phyloP scores from a whole-genome alignment of 2,888 invertebrate species.

The Oxytorus armatus region DNA sequence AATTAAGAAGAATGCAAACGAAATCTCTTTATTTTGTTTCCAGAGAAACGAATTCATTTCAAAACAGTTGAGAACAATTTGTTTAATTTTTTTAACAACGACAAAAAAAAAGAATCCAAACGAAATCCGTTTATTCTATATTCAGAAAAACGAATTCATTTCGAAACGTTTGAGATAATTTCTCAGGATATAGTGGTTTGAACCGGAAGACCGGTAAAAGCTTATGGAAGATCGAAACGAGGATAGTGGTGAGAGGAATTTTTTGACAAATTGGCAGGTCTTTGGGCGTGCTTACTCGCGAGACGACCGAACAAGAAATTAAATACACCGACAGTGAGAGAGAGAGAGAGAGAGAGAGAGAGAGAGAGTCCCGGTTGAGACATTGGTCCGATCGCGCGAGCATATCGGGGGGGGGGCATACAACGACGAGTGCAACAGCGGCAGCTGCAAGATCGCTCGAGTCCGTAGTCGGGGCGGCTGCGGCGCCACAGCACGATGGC shows the following conservation, averaged over 20 bases:
- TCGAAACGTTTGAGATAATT: too few relatives aligned
- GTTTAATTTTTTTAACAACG: too few relatives aligned
- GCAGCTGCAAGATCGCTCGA: constrained; percentile 67
- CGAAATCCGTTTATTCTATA: too few relatives aligned
- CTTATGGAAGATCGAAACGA: constrained; percentile 2
- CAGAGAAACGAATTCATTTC: too few relatives aligned
- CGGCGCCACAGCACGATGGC: constrained; percentile 62
- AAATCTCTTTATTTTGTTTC: too few relatives aligned
- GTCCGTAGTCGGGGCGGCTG: constrained; percentile 52
- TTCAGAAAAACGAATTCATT: too few relatives aligned
- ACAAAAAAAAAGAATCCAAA: too few relatives aligned
- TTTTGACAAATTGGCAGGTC: constrained; percentile 67
- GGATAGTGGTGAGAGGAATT: constrained; percentile 46
- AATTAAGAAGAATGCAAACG: too few relatives aligned
- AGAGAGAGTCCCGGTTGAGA: constrained; percentile 36
- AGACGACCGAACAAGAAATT: constrained; percentile 59
- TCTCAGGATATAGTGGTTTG: too few relatives aligned
- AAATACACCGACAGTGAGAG: constrained; percentile 40
- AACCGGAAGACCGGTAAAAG: constrained; percentile 5
- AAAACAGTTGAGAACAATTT: too few relatives aligned
- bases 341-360: background rate
- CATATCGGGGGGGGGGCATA: constrained; percentile 45
- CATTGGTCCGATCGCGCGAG: constrained; percentile 30
- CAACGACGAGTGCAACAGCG: constrained; percentile 44
- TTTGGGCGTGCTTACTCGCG: constrained; percentile 63